These are phyloP conservation scores for Phrynosoma blainvillii DNA, from an alignment of 2,113 vertebrate species.

Conservation along the genomic window DNA sequence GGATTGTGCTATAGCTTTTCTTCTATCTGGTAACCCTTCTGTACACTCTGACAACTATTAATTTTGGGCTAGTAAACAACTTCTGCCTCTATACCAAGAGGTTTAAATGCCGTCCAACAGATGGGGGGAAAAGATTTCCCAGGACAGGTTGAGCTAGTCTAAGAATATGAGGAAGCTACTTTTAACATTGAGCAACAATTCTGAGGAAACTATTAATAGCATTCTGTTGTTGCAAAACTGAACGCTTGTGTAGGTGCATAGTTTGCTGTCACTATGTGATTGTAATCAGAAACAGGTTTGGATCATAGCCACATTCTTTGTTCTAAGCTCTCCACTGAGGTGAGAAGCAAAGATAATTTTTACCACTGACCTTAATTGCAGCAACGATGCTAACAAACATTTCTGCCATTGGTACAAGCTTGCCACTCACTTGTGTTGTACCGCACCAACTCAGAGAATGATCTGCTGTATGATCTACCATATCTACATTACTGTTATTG, in stretches of 20 bases:
- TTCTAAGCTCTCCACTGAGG: not conserved
- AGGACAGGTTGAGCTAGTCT: not conserved
- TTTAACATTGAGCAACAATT: not conserved
- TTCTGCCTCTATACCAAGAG: too few relatives aligned
- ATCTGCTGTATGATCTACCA: not conserved
- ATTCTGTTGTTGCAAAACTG: not conserved
- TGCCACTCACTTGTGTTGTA: not conserved
- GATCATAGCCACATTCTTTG: not conserved
- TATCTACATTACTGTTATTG: too few relatives aligned
- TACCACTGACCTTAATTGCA: too few relatives aligned
- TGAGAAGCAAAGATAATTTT: not conserved
- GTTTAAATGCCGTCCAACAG: too few relatives aligned
- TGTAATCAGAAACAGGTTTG: not conserved
- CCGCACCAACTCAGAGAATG: not conserved
- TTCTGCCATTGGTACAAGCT: not conserved
- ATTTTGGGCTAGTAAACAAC: too few relatives aligned
- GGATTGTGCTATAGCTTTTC: not conserved
- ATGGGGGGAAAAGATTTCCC: too few relatives aligned
- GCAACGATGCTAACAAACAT: not conserved
- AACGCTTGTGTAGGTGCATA: not conserved
- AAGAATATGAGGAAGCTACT: not conserved
- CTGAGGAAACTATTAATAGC: not conserved
- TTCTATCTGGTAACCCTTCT: not conserved
- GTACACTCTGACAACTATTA: not conserved
- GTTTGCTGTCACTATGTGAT: not conserved